Evolutionary conservation across 35 echinoderm and acorn worm genomes (phyloP), one percentile per base, ranked within the genome.

Genomic region (Strongylocentrotus purpuratus): DNA sequence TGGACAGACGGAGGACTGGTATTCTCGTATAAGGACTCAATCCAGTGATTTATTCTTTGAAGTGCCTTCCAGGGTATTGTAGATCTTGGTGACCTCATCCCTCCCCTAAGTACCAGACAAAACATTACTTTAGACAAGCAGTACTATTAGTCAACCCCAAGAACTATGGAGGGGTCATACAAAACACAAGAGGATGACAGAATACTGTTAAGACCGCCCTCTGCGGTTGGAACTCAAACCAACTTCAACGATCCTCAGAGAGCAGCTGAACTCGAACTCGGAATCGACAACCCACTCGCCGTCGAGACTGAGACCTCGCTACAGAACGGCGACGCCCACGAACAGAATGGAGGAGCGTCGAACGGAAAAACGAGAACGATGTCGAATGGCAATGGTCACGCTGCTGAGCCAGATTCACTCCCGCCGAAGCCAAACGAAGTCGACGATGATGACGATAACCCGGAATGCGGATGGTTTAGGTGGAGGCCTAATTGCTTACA

Each of bases 391-490:
- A 89, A 89, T 46, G 87, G 87, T 41, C 33, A 33, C 25, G 33
- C 25, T 32, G 33, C 87, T 20, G 32, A 15, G 5, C 11, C 87
- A 45, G 45, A 89, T 46, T 8, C 20, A 46, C 14, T 45, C 15
- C 45, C 45, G 10, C 87, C 87, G 12, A 33, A 33, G 15, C 9
- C 12, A 25, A 89, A 33, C 87, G 87, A 89, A 9, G 31, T 9
- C 87, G 45, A 52, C 15, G 90, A 92, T 52, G 92, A 94, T 12
- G 94, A 97, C n/a, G 94, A 97, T 18, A 47, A 48, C 7, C 94
- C n/a, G 28, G 90, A 47, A n/a, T 97, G 96, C 45, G 96, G 96
- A 0, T 97, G 96, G 96, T 33, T 46, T 18, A 55, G 50, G 0
- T 97, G 88, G 86, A 47, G 94, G 61, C 96, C 96, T 12, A 13